Base-by-base conservation (phyloP, 2,888 invertebrate genomes). In the Bursaphelenchus okinawaensis region DNA sequence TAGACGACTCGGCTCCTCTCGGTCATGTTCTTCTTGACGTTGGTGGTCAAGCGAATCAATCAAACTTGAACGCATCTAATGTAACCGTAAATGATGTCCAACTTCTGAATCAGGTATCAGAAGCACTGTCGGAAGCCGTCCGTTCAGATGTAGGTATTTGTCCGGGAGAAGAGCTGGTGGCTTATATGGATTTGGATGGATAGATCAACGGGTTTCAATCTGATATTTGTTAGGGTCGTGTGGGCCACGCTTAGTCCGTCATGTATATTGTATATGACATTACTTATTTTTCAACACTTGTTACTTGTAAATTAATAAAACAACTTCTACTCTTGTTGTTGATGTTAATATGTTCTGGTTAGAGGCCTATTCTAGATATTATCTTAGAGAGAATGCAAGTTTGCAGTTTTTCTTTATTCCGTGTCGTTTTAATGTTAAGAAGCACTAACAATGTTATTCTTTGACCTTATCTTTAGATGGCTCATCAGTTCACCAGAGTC, bases 401-500 rank as follows among this genome's bases (percentile, higher is more conserved):
- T n/a, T n/a, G n/a, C n/a, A n/a, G n/a, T n/a, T n/a, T n/a, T n/a
- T n/a, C n/a, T n/a, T n/a, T n/a, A n/a, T n/a, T n/a, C n/a, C n/a
- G n/a, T n/a, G n/a, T n/a, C n/a, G n/a, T n/a, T n/a, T n/a, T n/a
- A n/a, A n/a, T n/a, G n/a, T n/a, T n/a, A n/a, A n/a, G n/a, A n/a
- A n/a, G n/a, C n/a, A n/a, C 55, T 57, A 16, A 12, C 2, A 57
- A 61, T 7, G 59, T 4, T 20, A 9, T 60, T 27, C 28, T 3
- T 20, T 62, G 23, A 12, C 62, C 20, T 16, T 63, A 22, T 65
- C 31, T 55, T 40, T 52, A 64, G 57, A 78, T 78, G 78, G 65
- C 75, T 20, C 70, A 74, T n/a, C 75, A 72, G 64, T 65, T 78
- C 31, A 74, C 78, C 31, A 73, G 78, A 19, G 69, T 75, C 8